Evolutionary conservation across 2,888 invertebrate species (phyloP).

Genomic region (Malthinus flaveolus): DNA sequence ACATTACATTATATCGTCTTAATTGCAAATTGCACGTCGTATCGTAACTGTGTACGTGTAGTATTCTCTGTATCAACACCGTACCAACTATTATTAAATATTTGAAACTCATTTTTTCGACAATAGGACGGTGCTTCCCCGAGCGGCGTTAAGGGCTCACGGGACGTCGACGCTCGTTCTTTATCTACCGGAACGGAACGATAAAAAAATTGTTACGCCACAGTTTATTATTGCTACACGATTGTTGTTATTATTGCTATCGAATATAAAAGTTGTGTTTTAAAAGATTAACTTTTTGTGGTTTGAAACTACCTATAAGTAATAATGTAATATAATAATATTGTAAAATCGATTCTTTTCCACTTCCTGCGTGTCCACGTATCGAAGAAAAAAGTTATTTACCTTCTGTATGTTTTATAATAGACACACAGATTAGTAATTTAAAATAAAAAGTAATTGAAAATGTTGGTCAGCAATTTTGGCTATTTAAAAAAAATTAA

Average conservation of each 20-base stretch:
- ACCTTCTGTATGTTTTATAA: background rate
- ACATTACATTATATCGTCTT: slow-evolving; percentile 24
- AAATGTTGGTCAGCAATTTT: background rate
- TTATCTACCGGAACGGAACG: too few species aligned
- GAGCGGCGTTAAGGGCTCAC: too few species aligned
- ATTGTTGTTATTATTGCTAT: too few species aligned
- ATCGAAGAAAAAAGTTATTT: slow-evolving; percentile 2
- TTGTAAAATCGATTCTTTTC: slow-evolving; percentile 4
- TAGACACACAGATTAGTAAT: background rate
- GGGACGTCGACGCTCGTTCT: too few species aligned
- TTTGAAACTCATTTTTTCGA: too few species aligned
- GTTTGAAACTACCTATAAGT: slow-evolving; percentile 5
- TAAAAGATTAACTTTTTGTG: background rate
- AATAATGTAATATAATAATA: slow-evolving; percentile 4
- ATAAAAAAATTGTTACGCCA: too few species aligned
- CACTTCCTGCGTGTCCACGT: slow-evolving; percentile 5
- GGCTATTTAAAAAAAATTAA: background rate
- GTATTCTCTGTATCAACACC: too few species aligned
- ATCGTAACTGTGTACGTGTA: background rate
- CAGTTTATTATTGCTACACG: too few species aligned
- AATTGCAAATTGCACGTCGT: slow-evolving; percentile 21
- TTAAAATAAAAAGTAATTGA: background rate
- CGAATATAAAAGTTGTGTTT: too few species aligned
- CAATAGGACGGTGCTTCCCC: too few species aligned
- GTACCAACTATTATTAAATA: too few species aligned